These are phyloP conservation scores for Dynastes tityus DNA, from an alignment of 2,888 invertebrate genomes.

Conservation along the genomic window DNA sequence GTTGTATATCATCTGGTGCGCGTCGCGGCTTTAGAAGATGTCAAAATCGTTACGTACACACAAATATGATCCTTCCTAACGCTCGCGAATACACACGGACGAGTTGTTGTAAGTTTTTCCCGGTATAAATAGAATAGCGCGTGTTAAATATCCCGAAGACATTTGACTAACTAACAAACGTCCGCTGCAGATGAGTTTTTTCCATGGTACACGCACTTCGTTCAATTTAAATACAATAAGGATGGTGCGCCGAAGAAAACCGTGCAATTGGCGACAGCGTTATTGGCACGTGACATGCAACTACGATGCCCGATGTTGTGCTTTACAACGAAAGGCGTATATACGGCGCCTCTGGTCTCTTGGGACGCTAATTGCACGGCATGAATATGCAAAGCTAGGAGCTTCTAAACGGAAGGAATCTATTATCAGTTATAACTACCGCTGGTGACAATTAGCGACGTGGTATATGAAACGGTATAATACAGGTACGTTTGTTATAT, in stretches of 20 bases:
- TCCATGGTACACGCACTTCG: conserved; percentile 22
- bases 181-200: conserved; percentile 15
- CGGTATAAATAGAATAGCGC: conserved; percentile 3
- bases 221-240: conserved; percentile 48
- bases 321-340: conserved; percentile 6
- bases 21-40: conserved; percentile 11
- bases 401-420: conserved; percentile 14
- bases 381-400: conserved; percentile 36
- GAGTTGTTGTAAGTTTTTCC: background rate
- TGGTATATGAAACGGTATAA: conserved; percentile 10
- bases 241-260: conserved; percentile 28
- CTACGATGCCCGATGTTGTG: conserved; percentile 25
- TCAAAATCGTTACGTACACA: conserved; percentile 33
- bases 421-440: conserved; percentile 33
- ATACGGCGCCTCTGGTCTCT: conserved; percentile 39
- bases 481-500: conserved; percentile 20
- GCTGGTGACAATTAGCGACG: conserved; percentile 28
- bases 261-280: conserved; percentile 44
- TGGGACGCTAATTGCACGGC: conserved; percentile 33
- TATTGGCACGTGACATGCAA: conserved; percentile 45
- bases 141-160: conserved; percentile 35
- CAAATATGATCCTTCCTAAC: conserved; percentile 30
- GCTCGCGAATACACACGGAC: background rate
- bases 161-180: conserved; percentile 26
- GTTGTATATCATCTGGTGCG: conserved; percentile 28